These are phyloP conservation scores for Caenorhabditis sp. DNA, from an alignment of 2,888 invertebrate species.

Conservation along the genomic window DNA sequence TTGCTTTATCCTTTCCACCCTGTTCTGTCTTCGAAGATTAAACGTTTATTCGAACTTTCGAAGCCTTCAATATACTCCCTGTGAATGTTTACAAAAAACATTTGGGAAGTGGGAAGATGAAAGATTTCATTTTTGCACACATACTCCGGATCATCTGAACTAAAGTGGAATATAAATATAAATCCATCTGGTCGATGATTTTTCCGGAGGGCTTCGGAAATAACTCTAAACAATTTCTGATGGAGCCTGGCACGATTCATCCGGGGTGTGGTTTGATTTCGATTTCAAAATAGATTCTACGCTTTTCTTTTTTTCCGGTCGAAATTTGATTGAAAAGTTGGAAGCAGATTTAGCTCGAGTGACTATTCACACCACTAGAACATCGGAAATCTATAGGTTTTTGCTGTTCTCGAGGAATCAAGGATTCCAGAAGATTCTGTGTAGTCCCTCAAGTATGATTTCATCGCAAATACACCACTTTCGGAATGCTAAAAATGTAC, in stretches of 20 bases:
- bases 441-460: slow-evolving; percentile 5
- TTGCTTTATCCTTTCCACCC: neutral
- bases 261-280: neutral
- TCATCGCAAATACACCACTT: slow-evolving; percentile 26
- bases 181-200: slow-evolving; percentile 38
- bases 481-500: slow-evolving; percentile 16
- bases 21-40: slow-evolving; percentile 33
- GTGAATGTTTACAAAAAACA: slow-evolving; percentile 31
- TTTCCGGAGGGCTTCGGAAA: slow-evolving; percentile 24
- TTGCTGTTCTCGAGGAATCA: neutral
- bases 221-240: slow-evolving; percentile 20
- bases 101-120: neutral
- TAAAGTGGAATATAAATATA: slow-evolving; percentile 25
- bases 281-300: neutral
- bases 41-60: slow-evolving; percentile 31
- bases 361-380: too few species aligned
- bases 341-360: too few species aligned
- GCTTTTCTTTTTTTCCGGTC: too few species aligned
- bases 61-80: neutral
- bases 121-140: slow-evolving; percentile 3
- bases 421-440: neutral
- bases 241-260: neutral
- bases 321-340: too few species aligned
- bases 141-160: slow-evolving; percentile 1
- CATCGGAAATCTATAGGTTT: neutral